Percentiles rank a stretch among this genome's conserved stretches.
phyloP scores from a whole-genome alignment of 2,797 vertebrate genomes.

The Heterohyrax brucei region DNA sequence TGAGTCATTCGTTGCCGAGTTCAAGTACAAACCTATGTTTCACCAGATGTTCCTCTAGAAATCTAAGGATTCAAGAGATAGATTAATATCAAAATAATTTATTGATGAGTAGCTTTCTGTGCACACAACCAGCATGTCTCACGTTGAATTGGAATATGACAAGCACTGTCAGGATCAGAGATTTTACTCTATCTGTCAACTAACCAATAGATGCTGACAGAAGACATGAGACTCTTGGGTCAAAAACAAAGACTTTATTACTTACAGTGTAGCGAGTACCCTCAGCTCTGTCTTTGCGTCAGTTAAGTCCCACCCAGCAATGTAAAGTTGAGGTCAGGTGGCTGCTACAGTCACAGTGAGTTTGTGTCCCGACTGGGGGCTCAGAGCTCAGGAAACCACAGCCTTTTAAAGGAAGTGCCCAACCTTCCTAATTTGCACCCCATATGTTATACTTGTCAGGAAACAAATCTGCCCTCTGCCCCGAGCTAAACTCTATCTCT shows the following conservation, averaged over 20 bases:
- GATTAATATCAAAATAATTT: not conserved
- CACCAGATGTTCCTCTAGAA: conserved; percentile 25
- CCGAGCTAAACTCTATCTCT: not conserved
- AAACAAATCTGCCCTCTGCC: conserved; percentile 11
- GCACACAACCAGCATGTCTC: not conserved
- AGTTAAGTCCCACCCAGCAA: not conserved
- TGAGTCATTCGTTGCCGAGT: not conserved
- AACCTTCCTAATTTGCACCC: not conserved
- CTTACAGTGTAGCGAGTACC: not conserved
- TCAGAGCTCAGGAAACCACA: not conserved
- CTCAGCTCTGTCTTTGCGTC: not conserved
- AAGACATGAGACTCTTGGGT: not conserved
- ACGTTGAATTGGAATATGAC: not conserved
- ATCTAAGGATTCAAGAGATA: not conserved
- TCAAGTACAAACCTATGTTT: conserved; percentile 47
- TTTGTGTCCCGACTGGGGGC: not conserved
- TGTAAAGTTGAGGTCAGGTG: not conserved
- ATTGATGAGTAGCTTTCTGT: not conserved
- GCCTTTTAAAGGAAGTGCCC: not conserved
- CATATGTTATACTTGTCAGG: not conserved
- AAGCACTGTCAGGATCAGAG: not conserved
- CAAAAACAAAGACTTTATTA: not conserved
- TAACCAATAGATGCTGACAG: not conserved
- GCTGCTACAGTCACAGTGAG: fast-evolving
- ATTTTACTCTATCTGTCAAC: not conserved